phyloP scores from a whole-genome alignment of 2,888 invertebrate genomes.

The Siphlonurus alternatus region DNA sequence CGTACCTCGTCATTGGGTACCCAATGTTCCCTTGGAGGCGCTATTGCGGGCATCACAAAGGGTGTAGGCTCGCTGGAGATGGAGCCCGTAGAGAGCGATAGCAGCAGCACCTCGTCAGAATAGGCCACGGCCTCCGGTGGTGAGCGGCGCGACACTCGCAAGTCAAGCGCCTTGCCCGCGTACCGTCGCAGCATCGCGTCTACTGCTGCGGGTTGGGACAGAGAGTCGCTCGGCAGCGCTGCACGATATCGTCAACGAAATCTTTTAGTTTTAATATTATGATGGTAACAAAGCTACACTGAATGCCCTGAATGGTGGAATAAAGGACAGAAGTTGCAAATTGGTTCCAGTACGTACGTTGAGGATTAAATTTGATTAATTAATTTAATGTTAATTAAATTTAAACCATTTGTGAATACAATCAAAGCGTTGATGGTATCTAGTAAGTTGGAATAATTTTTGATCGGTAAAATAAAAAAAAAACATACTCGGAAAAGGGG shows the following conservation, averaged over 20 bases:
- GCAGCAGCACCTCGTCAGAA: constrained; percentile 35
- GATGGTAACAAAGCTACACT: too few relatives aligned
- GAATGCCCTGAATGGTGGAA: too few relatives aligned
- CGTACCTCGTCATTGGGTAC: constrained; percentile 42
- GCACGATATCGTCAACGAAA: neutral
- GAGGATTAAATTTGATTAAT: too few relatives aligned
- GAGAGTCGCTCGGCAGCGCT: neutral
- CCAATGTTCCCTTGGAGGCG: constrained; percentile 68
- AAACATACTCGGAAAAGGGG: too few relatives aligned
- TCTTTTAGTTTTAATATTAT: neutral
- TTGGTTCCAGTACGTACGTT: too few relatives aligned
- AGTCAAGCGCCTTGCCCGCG: constrained; percentile 63
- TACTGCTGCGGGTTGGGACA: neutral
- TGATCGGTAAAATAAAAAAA: too few relatives aligned
- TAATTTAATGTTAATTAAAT: too few relatives aligned
- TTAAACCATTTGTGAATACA: too few relatives aligned
- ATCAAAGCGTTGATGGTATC: too few relatives aligned
- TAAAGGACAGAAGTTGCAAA: too few relatives aligned
- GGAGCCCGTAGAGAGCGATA: constrained; percentile 45
- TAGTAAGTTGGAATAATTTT: too few relatives aligned
- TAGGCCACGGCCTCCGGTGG: constrained; percentile 22
- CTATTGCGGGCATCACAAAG: constrained; percentile 59
- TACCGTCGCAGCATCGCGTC: constrained; percentile 54
- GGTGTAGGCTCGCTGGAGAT: constrained; percentile 24
- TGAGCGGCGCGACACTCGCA: constrained; percentile 26